Percentiles rank a stretch among this genome's conserved stretches.
phyloP scores from a whole-genome alignment of 2,113 vertebrate genomes.

The Xyrauchen texanus region DNA sequence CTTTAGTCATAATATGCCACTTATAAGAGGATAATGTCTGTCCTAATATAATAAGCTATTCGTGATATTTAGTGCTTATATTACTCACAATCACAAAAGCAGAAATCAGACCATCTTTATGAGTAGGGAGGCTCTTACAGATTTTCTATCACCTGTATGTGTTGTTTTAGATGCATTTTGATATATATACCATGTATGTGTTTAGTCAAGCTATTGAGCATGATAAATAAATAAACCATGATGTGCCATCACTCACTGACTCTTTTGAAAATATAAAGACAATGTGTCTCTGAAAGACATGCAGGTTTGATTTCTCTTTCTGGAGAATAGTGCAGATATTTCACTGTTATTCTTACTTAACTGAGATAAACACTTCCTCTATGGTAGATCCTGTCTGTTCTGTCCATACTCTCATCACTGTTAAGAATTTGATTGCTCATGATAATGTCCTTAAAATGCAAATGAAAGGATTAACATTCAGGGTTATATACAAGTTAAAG shows the following conservation, averaged over 20 bases:
- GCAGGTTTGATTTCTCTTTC: background rate
- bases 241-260: background rate
- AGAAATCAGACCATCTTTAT: constrained; percentile 14
- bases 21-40: background rate
- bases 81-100: background rate
- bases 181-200: background rate
- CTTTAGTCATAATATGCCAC: background rate
- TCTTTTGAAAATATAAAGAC: background rate
- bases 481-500: too few relatives aligned
- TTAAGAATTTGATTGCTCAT: too few relatives aligned
- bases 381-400: too few relatives aligned
- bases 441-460: too few relatives aligned
- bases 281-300: background rate
- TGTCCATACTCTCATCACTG: too few relatives aligned
- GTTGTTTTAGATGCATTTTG: constrained; percentile 1
- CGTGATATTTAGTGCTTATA: background rate
- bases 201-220: constrained; percentile 13
- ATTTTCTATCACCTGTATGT: background rate
- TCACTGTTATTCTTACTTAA: too few relatives aligned
- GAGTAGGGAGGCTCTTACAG: background rate
- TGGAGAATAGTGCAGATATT: too few relatives aligned
- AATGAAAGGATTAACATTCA: too few relatives aligned
- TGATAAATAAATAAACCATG: constrained; percentile 2
- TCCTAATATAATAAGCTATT: background rate
- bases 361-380: too few relatives aligned